Evolutionary conservation across 23 tunicate genomes (phyloP).

Genomic region (Ascidia mentula): DNA sequence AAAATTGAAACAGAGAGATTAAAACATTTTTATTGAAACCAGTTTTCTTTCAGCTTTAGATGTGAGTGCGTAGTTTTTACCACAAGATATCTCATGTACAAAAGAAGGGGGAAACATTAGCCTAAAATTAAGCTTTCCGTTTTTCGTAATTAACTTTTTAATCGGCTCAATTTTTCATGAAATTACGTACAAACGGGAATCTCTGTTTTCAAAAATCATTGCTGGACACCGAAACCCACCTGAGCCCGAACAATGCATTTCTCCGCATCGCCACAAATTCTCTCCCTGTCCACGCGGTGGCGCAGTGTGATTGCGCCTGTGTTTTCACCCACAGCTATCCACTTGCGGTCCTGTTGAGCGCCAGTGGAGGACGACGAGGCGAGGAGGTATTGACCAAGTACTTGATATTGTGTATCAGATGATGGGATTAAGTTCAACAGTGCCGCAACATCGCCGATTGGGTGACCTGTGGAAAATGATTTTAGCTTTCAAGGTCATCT

Average conservation of each 20-base stretch:
- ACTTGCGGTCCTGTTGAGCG: constrained; percentile 7
- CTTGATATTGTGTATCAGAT: constrained; percentile 16
- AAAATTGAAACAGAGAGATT: too few relatives aligned
- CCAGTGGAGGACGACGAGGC: not conserved
- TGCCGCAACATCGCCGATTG: constrained; percentile 9
- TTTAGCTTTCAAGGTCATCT: too few relatives aligned
- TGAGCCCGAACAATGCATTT: constrained; percentile 43
- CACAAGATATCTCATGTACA: too few relatives aligned
- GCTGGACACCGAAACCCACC: constrained; percentile 11
- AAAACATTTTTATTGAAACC: too few relatives aligned
- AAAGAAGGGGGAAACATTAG: too few relatives aligned
- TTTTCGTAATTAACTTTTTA: too few relatives aligned
- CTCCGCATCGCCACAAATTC: constrained; percentile 31
- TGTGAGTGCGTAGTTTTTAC: too few relatives aligned
- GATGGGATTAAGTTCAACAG: constrained; percentile 5
- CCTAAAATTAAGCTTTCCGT: too few relatives aligned
- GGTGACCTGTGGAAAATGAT: constrained; percentile 7
- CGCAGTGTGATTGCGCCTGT: constrained; percentile 40
- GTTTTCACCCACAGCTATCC: constrained; percentile 28
- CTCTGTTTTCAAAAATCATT: too few relatives aligned
- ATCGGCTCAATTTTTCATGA: too few relatives aligned
- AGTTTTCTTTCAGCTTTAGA: too few relatives aligned
- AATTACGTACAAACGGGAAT: too few relatives aligned
- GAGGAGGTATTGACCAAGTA: constrained; percentile 18
- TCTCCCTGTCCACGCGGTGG: constrained; percentile 54